These are phyloP conservation scores for Erynnis tages DNA, from an alignment of 2,888 invertebrate species.

Conservation along the genomic window DNA sequence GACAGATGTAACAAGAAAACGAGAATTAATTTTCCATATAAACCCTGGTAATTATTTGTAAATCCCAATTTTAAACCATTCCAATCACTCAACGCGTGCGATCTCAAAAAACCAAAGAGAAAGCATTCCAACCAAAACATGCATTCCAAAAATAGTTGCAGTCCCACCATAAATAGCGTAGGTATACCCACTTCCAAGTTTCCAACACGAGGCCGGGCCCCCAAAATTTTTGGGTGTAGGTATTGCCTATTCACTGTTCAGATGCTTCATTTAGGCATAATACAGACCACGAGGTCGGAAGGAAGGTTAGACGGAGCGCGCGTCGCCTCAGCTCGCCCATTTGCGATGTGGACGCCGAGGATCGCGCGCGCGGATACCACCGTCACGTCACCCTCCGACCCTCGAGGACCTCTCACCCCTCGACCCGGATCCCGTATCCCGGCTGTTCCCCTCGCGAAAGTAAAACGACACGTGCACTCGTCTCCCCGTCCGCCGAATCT, in stretches of 20 bases:
- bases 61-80: too few species aligned
- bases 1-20: too few species aligned
- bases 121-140: neutral
- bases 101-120: neutral
- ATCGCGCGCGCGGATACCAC: conserved; percentile 60
- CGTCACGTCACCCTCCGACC: conserved; percentile 29
- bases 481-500: conserved; percentile 18
- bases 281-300: conserved; percentile 46
- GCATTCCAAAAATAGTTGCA: neutral
- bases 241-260: conserved; percentile 35
- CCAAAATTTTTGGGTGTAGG: conserved; percentile 35
- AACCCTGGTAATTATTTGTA: too few species aligned
- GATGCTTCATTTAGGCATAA: conserved; percentile 59
- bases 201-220: conserved; percentile 30
- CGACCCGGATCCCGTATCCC: conserved; percentile 13
- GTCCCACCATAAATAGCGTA: conserved; percentile 8
- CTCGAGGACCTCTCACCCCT: conserved; percentile 21
- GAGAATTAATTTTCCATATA: too few species aligned
- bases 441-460: neutral
- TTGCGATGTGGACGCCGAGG: conserved; percentile 59
- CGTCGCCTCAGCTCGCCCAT: conserved; percentile 47
- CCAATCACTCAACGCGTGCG: too few species aligned
- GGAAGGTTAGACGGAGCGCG: conserved; percentile 45
- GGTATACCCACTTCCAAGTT: neutral
- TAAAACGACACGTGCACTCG: conserved; percentile 25